phyloP scores from a whole-genome alignment of 2,113 vertebrate species.

The Tachysurus fulvidraco region DNA sequence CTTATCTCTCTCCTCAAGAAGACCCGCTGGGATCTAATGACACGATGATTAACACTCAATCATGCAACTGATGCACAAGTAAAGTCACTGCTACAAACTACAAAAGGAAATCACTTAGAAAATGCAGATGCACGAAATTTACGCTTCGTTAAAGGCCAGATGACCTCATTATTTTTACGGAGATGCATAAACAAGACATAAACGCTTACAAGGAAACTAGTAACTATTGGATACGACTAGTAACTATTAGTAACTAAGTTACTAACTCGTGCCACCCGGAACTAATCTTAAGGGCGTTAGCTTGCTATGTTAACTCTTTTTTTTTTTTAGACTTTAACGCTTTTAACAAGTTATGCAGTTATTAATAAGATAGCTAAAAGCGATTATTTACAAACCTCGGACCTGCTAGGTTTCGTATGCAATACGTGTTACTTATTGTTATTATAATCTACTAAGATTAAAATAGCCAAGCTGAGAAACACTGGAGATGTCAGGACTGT shows the following conservation, averaged over 20 bases:
- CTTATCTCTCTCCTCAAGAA: slow-evolving; percentile 91
- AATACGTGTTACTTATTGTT: neutral
- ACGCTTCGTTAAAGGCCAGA: too few species aligned
- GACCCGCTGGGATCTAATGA: slow-evolving; percentile 84
- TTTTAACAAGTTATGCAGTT: too few species aligned
- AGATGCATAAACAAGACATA: neutral
- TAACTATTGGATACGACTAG: neutral
- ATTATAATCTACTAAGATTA: too few species aligned
- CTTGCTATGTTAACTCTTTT: neutral
- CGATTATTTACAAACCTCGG: neutral
- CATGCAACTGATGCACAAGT: neutral
- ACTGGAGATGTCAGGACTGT: neutral
- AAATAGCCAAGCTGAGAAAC: neutral
- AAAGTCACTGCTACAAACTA: neutral
- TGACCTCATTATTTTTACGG: neutral
- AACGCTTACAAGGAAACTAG: neutral
- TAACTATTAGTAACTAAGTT: neutral
- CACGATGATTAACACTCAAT: slow-evolving; percentile 13
- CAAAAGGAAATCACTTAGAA: neutral
- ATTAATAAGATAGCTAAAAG: too few species aligned
- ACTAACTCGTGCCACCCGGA: neutral
- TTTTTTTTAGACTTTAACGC: too few species aligned
- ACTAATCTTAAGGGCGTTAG: neutral
- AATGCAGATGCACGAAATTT: neutral
- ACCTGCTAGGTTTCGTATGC: neutral